phyloP scores from a whole-genome alignment of 2,113 vertebrate species.

The Alethe castanea region DNA sequence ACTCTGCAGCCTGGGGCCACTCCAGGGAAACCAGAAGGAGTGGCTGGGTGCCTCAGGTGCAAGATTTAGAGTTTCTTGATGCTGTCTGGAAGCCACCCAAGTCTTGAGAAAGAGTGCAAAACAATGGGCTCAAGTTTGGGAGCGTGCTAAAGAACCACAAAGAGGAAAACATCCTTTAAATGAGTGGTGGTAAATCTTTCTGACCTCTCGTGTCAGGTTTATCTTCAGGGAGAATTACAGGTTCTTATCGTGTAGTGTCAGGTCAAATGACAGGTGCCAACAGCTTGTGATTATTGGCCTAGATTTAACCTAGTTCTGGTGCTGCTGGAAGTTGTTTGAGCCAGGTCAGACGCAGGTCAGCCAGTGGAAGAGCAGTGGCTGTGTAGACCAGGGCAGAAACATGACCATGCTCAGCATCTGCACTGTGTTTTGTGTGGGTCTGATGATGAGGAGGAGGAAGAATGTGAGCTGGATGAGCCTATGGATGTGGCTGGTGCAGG shows the following conservation, averaged over 20 bases:
- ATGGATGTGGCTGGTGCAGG: background rate
- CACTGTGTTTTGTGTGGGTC: rapidly evolving
- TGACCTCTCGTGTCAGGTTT: background rate
- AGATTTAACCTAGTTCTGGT: background rate
- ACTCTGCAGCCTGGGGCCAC: background rate
- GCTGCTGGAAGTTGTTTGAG: background rate
- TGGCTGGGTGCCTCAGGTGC: background rate
- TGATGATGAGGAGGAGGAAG: background rate
- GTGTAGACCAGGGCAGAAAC: background rate
- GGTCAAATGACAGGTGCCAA: background rate
- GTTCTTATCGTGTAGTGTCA: background rate
- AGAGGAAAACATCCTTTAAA: background rate
- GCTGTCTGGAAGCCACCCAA: background rate
- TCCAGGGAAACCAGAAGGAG: background rate
- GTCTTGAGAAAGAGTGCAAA: background rate
- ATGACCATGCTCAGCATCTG: background rate
- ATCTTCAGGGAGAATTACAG: background rate
- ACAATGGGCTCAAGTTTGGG: background rate
- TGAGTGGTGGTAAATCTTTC: background rate
- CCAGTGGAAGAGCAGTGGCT: background rate
- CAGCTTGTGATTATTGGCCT: background rate
- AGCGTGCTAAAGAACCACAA: background rate
- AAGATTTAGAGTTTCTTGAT: background rate
- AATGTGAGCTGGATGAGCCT: background rate
- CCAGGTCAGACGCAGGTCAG: background rate